These are phyloP conservation scores for Fundulus diaphanus DNA, from an alignment of 2,797 vertebrate genomes.

Conservation along the genomic window DNA sequence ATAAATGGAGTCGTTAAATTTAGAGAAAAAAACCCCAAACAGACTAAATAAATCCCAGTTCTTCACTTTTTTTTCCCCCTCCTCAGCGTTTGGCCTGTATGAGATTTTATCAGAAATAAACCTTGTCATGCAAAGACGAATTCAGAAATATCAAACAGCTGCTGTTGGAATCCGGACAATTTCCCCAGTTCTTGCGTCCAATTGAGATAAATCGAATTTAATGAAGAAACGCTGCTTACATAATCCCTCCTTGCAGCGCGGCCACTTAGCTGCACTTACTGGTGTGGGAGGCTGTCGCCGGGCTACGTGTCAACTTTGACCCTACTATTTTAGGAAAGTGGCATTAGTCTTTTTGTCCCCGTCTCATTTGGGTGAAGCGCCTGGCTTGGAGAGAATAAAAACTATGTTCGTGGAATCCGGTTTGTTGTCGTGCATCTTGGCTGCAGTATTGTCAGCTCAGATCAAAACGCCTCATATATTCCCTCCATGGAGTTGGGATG, in stretches of 20 bases:
- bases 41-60: too few species aligned
- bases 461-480: conserved; percentile 20
- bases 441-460: conserved; percentile 6
- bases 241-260: conserved; percentile 14
- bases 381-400: conserved; percentile 7
- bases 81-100: neutral
- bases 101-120: neutral
- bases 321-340: neutral
- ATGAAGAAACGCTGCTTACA: conserved; percentile 40
- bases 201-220: conserved; percentile 19
- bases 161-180: conserved; percentile 25
- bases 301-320: conserved; percentile 14
- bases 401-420: conserved; percentile 21
- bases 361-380: neutral
- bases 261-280: conserved; percentile 11
- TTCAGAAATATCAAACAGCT: conserved; percentile 14
- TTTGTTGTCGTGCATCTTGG: conserved; percentile 34
- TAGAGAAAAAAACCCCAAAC: too few species aligned
- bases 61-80: too few species aligned
- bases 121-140: neutral
- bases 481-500: neutral
- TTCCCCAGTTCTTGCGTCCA: conserved; percentile 14
- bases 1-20: too few species aligned
- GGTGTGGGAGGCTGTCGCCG: conserved; percentile 19
- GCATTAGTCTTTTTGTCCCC: neutral